phyloP scores from a whole-genome alignment of 2,113 vertebrate genomes.

The Malaclemys terrapin region DNA sequence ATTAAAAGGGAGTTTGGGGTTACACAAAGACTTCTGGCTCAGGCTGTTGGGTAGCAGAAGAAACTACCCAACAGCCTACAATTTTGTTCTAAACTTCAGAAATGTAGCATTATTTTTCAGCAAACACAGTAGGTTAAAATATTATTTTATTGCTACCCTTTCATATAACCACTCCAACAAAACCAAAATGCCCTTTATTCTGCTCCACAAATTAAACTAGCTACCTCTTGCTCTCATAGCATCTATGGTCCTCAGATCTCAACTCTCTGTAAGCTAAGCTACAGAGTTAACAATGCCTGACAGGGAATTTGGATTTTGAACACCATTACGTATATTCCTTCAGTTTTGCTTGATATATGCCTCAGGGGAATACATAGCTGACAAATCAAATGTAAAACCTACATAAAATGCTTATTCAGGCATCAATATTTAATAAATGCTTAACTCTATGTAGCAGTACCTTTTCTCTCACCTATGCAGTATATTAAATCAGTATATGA shows the following conservation, averaged over 20 bases:
- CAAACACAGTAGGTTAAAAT: not conserved
- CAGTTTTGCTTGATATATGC: constrained; percentile 16
- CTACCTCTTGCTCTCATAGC: not conserved
- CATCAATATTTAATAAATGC: not conserved
- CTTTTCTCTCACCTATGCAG: not conserved
- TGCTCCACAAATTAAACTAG: not conserved
- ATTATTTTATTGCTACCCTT: not conserved
- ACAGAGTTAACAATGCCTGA: not conserved
- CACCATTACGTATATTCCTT: not conserved
- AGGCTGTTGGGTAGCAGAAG: accelerated
- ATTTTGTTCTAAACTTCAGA: not conserved
- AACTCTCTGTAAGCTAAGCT: not conserved
- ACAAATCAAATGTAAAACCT: constrained; percentile 5
- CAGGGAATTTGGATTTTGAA: constrained; percentile 31
- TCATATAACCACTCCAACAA: not conserved
- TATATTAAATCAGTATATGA: not conserved
- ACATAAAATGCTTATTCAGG: not conserved
- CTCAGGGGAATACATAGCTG: constrained; percentile 10
- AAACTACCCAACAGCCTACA: too few relatives aligned
- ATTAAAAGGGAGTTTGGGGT: not conserved
- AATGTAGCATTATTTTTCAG: not conserved
- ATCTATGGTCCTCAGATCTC: not conserved
- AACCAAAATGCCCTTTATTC: not conserved
- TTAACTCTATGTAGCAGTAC: not conserved
- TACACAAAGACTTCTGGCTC: not conserved